A percentile compares a stretch with the other conserved stretches of the same genome.
These are phyloP conservation scores for Drosophila asahinai DNA, from an alignment of 1,140 invertebrate genomes.

Conservation along the genomic window DNA sequence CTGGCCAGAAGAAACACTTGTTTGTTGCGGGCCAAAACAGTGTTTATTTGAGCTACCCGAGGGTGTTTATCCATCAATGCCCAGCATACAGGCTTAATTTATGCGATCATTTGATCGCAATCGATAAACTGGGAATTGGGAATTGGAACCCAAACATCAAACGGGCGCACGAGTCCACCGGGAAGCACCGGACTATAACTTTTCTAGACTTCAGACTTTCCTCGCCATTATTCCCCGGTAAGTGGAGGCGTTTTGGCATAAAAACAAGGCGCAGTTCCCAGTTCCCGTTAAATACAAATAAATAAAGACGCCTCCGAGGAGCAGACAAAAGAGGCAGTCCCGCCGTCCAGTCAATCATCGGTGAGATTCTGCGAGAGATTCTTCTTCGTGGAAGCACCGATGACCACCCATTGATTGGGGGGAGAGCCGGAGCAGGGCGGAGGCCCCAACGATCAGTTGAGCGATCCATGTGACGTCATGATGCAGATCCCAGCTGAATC, in stretches of 20 bases:
- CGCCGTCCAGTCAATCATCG: constrained; percentile 46
- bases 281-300: constrained; percentile 67
- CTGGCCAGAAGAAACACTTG: constrained; percentile 6
- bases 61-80: constrained; percentile 25
- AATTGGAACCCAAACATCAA: constrained; percentile 33
- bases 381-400: constrained; percentile 29
- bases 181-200: constrained; percentile 41
- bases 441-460: constrained; percentile 8
- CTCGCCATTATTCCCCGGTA: background rate
- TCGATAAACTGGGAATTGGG: background rate
- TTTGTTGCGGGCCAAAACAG: constrained; percentile 5
- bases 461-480: constrained; percentile 57
- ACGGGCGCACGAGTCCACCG: constrained; percentile 1
- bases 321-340: constrained; percentile 45
- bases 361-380: constrained; percentile 41
- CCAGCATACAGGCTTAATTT: background rate
- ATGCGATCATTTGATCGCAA: background rate
- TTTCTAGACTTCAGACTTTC: constrained; percentile 4
- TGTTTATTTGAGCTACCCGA: background rate
- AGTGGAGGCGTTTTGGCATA: constrained; percentile 40
- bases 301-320: constrained; percentile 48
- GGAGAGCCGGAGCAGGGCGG: background rate
- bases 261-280: constrained; percentile 69
- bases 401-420: constrained; percentile 53
- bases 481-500: constrained; percentile 32